A percentile compares a stretch with the other conserved stretches of the same genome.
These are phyloP conservation scores for Helogale parvula DNA, from an alignment of 2,113 vertebrate species.

Conservation along the genomic window DNA sequence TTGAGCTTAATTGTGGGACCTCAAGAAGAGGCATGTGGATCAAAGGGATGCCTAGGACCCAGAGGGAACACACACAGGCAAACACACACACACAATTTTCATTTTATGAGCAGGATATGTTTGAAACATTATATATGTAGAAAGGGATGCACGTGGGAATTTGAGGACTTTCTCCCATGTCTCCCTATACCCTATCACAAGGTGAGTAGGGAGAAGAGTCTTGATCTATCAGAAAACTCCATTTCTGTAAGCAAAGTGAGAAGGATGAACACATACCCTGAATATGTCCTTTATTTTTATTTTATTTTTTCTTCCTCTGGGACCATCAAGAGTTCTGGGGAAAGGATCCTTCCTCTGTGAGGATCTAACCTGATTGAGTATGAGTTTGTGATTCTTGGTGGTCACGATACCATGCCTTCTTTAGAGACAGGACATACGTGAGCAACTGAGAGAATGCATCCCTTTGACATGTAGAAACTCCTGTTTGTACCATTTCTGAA, in stretches of 20 bases:
- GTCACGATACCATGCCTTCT: background rate
- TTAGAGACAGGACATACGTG: background rate
- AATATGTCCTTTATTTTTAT: background rate
- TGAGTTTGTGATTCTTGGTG: background rate
- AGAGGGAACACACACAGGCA: background rate
- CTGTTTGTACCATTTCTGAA: background rate
- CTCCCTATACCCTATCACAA: background rate
- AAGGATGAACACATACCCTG: background rate
- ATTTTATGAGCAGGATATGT: background rate
- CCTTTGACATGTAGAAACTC: background rate
- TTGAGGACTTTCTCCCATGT: background rate
- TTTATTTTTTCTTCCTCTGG: background rate
- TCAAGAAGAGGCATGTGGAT: background rate
- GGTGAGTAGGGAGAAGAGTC: background rate
- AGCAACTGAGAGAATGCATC: background rate
- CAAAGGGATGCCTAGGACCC: background rate
- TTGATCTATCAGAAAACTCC: background rate
- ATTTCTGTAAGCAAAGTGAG: background rate
- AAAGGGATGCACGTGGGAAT: background rate
- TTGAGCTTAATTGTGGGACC: background rate
- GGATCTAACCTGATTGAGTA: background rate
- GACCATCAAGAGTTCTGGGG: background rate
- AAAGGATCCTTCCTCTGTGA: background rate
- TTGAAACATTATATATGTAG: background rate
- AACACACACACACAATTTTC: background rate